Evolutionary conservation across 2,797 vertebrate genomes (phyloP).

Genomic region (Rhyacichthys aspro): DNA sequence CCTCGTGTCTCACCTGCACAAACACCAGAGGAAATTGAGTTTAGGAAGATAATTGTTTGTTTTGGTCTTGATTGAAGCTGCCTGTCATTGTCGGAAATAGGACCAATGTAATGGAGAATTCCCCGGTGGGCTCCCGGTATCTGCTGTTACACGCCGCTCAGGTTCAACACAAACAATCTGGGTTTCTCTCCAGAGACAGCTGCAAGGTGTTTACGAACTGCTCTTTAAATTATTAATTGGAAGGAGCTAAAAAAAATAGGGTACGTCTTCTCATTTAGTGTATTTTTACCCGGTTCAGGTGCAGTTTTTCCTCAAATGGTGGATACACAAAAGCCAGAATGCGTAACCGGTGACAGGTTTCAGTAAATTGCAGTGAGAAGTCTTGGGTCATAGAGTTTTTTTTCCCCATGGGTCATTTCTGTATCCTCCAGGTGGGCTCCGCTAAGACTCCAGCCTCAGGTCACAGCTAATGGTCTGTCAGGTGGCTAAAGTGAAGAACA

Average conservation of each 20-base stretch:
- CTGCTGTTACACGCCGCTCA: slow-evolving; percentile 25
- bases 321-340: not conserved
- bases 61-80: slow-evolving; percentile 31
- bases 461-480: not conserved
- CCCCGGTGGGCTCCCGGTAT: slow-evolving; percentile 26
- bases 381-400: not conserved
- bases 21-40: slow-evolving; percentile 22
- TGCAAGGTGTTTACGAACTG: too few relatives aligned
- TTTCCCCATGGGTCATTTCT: not conserved
- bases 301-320: not conserved
- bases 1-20: slow-evolving; percentile 11
- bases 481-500: too few relatives aligned
- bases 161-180: slow-evolving; percentile 18
- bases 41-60: slow-evolving; percentile 44
- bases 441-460: not conserved
- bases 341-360: not conserved
- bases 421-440: not conserved
- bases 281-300: not conserved
- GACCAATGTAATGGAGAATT: slow-evolving; percentile 46
- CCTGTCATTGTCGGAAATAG: slow-evolving; percentile 34
- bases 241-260: too few relatives aligned
- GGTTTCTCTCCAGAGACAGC: too few relatives aligned
- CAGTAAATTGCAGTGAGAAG: not conserved
- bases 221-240: too few relatives aligned
- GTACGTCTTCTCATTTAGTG: too few relatives aligned